phyloP scores from a whole-genome alignment of 2,113 vertebrate genomes.

The Crotophaga sulcirostris region DNA sequence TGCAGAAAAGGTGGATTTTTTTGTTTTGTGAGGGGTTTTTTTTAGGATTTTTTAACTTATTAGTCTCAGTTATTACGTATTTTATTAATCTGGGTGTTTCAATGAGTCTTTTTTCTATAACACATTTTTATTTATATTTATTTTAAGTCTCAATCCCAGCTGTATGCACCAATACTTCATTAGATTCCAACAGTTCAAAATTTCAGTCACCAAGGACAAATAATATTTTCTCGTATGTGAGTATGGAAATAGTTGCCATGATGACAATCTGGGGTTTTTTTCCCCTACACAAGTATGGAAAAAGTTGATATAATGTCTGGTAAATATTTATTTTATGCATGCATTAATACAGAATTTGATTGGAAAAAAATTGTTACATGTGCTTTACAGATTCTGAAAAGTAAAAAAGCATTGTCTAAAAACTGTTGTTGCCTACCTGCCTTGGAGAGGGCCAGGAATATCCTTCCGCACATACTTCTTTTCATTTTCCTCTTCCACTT shows the following conservation, averaged over 20 bases:
- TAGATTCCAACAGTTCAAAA: background rate
- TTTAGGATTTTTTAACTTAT: background rate
- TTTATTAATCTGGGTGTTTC: background rate
- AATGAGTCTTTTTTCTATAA: background rate
- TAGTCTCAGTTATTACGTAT: background rate
- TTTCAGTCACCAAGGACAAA: background rate
- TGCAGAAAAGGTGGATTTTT: background rate
- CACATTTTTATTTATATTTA: background rate
- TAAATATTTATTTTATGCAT: background rate
- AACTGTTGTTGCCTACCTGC: slow-evolving; percentile 79
- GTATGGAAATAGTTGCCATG: background rate
- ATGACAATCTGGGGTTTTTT: background rate
- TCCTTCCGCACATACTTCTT: slow-evolving; percentile 78
- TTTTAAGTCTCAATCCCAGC: background rate
- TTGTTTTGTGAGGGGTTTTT: background rate
- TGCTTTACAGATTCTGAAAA: background rate
- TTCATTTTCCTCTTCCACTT: slow-evolving; percentile 77
- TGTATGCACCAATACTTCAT: background rate
- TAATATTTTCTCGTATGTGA: background rate
- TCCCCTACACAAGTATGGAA: background rate
- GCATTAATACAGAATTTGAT: background rate
- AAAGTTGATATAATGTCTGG: background rate
- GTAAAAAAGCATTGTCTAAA: background rate
- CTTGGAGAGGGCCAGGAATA: slow-evolving; percentile 93
- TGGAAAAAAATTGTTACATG: background rate